Percentiles rank a stretch among this genome's conserved stretches.
Evolutionary conservation across 2,797 vertebrate genomes (phyloP).

Genomic region (Melanotaenia trifasciata): DNA sequence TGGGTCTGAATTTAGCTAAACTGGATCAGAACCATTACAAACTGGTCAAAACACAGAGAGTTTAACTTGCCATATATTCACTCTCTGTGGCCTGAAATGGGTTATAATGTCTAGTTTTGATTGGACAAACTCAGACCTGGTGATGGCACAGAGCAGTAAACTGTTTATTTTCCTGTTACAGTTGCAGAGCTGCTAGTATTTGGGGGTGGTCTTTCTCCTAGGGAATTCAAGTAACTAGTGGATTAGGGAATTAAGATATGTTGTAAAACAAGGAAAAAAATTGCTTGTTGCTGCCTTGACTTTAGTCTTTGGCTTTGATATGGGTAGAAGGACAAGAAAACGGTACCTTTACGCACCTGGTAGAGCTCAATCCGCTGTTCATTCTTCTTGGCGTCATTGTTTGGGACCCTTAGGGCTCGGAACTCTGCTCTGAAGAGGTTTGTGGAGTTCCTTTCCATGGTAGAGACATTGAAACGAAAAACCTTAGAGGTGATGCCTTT

Average conservation of each 20-base stretch:
- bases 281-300: neutral
- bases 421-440: slow-evolving; percentile 95
- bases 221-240: neutral
- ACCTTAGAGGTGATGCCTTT: slow-evolving; percentile 91
- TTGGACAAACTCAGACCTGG: neutral
- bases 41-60: neutral
- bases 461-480: slow-evolving; percentile 92
- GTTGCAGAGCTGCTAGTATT: neutral
- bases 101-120: neutral
- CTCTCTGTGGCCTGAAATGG: neutral
- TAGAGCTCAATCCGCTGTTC: slow-evolving; percentile 95
- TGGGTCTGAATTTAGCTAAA: neutral
- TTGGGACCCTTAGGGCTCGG: slow-evolving; percentile 89
- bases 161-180: neutral
- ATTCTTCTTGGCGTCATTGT: slow-evolving; percentile 87
- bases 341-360: slow-evolving; percentile 87
- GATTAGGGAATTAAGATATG: neutral
- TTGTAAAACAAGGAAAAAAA: neutral
- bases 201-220: neutral
- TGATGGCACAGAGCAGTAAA: neutral
- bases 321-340: slow-evolving; percentile 61
- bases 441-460: slow-evolving; percentile 93
- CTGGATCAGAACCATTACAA: neutral
- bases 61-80: neutral
- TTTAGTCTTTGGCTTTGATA: slow-evolving; percentile 27